Percentiles rank a stretch among this genome's conserved stretches.
Evolutionary conservation across 2,797 vertebrate species (phyloP).

Genomic region (Phrynocephalus forsythii): DNA sequence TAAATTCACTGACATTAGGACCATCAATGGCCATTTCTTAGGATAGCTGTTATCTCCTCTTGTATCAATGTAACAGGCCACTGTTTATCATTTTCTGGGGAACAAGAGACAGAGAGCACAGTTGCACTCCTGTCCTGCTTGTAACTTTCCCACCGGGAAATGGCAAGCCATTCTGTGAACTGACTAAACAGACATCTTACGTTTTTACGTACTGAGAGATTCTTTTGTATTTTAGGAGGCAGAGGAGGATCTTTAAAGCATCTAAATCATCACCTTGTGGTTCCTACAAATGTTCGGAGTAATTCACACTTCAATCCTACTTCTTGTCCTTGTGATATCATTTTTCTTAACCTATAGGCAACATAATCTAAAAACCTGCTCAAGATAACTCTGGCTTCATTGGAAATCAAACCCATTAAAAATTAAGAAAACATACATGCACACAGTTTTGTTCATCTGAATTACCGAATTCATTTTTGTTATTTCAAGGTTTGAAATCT

Average conservation of each 20-base stretch:
- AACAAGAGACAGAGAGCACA: too few species aligned
- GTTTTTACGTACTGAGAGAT: too few species aligned
- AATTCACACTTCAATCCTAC: not conserved
- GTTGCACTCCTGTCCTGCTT: too few species aligned
- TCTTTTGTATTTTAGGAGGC: not conserved
- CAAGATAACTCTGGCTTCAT: not conserved
- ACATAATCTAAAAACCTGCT: not conserved
- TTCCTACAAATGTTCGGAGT: not conserved
- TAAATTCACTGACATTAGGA: too few species aligned
- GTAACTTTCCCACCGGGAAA: too few species aligned
- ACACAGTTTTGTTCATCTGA: not conserved
- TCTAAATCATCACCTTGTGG: not conserved
- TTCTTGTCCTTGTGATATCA: not conserved
- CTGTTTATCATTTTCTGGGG: too few species aligned
- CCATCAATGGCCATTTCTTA: too few species aligned
- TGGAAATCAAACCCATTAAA: not conserved
- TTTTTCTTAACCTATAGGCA: not conserved
- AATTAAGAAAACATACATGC: too few species aligned
- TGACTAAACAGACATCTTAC: too few species aligned
- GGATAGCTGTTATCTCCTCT: too few species aligned
- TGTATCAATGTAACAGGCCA: too few species aligned
- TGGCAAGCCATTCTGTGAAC: too few species aligned
- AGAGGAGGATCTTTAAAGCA: not conserved
- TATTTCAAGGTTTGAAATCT: not conserved
- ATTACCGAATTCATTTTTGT: not conserved